phyloP scores from a whole-genome alignment of 2,113 vertebrate genomes.

The Chaetops frenatus region DNA sequence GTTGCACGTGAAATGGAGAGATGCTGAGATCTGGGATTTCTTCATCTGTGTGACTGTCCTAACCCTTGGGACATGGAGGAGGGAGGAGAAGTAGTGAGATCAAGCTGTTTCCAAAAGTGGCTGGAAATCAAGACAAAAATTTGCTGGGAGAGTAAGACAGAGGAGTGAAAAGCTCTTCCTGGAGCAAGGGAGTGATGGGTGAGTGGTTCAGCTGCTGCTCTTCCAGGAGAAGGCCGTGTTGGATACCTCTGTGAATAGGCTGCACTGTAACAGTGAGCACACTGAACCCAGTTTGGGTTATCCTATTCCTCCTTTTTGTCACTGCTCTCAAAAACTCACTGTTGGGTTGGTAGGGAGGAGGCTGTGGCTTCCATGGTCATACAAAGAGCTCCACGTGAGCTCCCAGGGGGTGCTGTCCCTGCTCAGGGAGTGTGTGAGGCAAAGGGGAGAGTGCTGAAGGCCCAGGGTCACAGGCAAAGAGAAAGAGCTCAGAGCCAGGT shows the following conservation, averaged over 20 bases:
- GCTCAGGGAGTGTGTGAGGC: fast-evolving
- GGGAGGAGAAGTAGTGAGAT: background rate
- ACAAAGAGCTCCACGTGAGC: background rate
- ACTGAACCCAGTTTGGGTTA: background rate
- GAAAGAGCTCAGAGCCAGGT: background rate
- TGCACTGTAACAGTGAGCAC: background rate
- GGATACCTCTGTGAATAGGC: background rate
- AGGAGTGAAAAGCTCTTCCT: background rate
- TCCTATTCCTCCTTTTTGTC: background rate
- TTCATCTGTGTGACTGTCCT: background rate
- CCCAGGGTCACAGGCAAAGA: background rate
- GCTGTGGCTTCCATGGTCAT: background rate
- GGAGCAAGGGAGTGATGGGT: background rate
- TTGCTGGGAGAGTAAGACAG: background rate
- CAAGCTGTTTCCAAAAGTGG: background rate
- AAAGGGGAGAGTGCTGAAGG: background rate
- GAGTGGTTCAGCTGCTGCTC: background rate
- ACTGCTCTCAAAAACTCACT: background rate
- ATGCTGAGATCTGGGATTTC: background rate
- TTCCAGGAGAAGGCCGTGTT: background rate
- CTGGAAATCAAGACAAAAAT: background rate
- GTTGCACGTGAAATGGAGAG: background rate
- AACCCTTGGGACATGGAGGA: background rate
- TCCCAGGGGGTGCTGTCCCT: background rate
- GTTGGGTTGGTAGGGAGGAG: too few species aligned